Evolutionary conservation across 2,797 vertebrate species (phyloP), one percentile per base, ranked within the genome.

Genomic region (Gallirallus australis): DNA sequence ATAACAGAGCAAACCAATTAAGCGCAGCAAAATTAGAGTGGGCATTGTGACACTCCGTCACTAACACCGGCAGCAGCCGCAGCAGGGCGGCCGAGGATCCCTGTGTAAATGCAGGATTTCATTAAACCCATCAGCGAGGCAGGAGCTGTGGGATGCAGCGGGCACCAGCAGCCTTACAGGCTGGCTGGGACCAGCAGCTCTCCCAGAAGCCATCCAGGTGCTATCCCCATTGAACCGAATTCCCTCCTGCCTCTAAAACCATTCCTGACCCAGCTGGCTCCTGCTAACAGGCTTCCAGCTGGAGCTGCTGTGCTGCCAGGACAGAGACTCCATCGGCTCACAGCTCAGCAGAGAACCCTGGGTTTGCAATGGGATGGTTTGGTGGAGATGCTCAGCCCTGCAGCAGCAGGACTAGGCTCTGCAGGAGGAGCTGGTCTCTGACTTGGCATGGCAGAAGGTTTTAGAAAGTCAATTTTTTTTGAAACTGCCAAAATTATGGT

Each of bases 1-100:
- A 72, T 40, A 78, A 76, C 40, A 59, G 28, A 86, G 80, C n/a
- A 90, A 96, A 75, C 57, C 92, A 96, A 90, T 91, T 95, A 92
- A 91, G 91, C 92, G 61, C 79, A 78, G 61, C 7, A 60, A 83
- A 83, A 92, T 19, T 21, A 81, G 84, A 91, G 53, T 6, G 14
- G 82, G 77, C 59, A 47, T 20, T 42, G 63, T 86, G 77, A 25
- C 45, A 45, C 52, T 94, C 57, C 53, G 79, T 89, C 89, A 57
- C 52, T 10, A 12, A 45, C 1, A 28, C 14, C 8, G 21, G 27
- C 8, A 68, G 89, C 60, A 54, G 80, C 42, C 9, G 6, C 77
- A 82, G 68, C 75, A 77, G 64, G 47, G 33, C 4, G 40, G 53
- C 54, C 33, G 47, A 65, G 37, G 30, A 92, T 73, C 68, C 83